phyloP scores from a whole-genome alignment of 2,888 invertebrate genomes.

The Polydesmus complanatus region DNA sequence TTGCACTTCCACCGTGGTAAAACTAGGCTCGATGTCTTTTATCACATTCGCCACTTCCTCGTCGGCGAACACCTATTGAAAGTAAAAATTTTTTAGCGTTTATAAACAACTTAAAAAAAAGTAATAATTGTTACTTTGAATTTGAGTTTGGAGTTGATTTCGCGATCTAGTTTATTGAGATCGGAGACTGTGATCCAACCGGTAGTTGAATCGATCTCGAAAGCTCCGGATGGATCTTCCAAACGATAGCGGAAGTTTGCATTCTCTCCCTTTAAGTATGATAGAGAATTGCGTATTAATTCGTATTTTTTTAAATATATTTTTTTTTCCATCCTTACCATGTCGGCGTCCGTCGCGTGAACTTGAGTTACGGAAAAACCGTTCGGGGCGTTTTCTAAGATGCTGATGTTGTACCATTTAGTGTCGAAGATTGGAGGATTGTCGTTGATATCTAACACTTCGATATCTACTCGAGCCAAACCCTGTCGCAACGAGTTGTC shows the following conservation, averaged over 20 bases:
- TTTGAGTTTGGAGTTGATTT: constrained; percentile 52
- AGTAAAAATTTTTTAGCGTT: neutral
- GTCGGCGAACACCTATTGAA: constrained; percentile 48
- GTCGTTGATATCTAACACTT: constrained; percentile 64
- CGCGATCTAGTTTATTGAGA: constrained; percentile 62
- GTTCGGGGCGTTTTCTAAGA: constrained; percentile 77
- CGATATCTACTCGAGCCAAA: constrained; percentile 55
- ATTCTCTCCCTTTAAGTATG: constrained; percentile 49
- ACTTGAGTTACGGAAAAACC: constrained; percentile 58
- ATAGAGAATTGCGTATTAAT: neutral
- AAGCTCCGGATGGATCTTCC: constrained; percentile 58
- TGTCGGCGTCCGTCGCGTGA: constrained; percentile 63
- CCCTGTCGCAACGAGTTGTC: constrained; percentile 64
- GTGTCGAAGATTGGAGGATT: constrained; percentile 77
- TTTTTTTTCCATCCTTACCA: constrained; percentile 30
- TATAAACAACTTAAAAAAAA: neutral
- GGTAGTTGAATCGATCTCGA: constrained; percentile 58
- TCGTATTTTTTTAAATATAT: constrained; percentile 2
- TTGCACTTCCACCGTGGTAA: constrained; percentile 64
- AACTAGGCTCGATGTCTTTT: constrained; percentile 36
- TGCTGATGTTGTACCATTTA: constrained; percentile 78
- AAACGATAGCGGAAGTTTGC: constrained; percentile 68
- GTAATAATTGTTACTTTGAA: constrained; percentile 38
- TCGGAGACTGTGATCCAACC: constrained; percentile 75
- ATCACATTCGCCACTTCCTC: constrained; percentile 55